Conservation (phyloP, 1,140 invertebrate species). For the Heliothis virescens region DNA sequence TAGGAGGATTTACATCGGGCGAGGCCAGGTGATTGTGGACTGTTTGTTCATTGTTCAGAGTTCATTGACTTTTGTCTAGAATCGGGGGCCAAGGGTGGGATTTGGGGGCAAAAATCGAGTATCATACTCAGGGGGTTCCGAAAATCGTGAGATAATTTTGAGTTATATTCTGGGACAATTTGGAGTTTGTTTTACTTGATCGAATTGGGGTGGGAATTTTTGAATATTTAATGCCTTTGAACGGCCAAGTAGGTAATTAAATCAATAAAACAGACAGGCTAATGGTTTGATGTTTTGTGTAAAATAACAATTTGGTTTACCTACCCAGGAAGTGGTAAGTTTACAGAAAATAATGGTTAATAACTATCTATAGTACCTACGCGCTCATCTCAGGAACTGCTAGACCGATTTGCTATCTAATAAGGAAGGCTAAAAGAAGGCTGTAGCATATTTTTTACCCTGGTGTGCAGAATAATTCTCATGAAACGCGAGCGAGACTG, state of each 20-base stretch:
- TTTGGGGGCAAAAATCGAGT: conserved; percentile 20
- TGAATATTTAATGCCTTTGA: neutral
- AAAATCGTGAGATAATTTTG: conserved; percentile 33
- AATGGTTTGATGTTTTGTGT: too few relatives aligned
- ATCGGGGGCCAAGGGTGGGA: neutral
- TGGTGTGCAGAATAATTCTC: too few relatives aligned
- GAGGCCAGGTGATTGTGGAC: conserved; percentile 51
- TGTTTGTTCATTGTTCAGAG: conserved; percentile 52
- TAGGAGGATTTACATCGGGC: conserved; percentile 48
- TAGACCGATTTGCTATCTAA: too few relatives aligned
- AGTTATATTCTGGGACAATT: conserved; percentile 21
- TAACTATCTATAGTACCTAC: too few relatives aligned
- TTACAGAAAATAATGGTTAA: too few relatives aligned
- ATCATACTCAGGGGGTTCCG: neutral
- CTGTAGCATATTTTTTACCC: too few relatives aligned
- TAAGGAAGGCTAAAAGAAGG: too few relatives aligned
- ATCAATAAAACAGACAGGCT: too few relatives aligned
- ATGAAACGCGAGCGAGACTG: too few relatives aligned
- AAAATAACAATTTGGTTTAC: too few relatives aligned
- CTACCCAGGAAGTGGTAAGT: too few relatives aligned
- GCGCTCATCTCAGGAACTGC: too few relatives aligned
- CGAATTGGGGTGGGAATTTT: neutral
- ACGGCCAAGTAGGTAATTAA: neutral
- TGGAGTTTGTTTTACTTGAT: conserved; percentile 25
- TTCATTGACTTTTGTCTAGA: conserved; percentile 54